Base-by-base conservation (phyloP, 2,797 vertebrate genomes). In the Mallotus villosus region DNA sequence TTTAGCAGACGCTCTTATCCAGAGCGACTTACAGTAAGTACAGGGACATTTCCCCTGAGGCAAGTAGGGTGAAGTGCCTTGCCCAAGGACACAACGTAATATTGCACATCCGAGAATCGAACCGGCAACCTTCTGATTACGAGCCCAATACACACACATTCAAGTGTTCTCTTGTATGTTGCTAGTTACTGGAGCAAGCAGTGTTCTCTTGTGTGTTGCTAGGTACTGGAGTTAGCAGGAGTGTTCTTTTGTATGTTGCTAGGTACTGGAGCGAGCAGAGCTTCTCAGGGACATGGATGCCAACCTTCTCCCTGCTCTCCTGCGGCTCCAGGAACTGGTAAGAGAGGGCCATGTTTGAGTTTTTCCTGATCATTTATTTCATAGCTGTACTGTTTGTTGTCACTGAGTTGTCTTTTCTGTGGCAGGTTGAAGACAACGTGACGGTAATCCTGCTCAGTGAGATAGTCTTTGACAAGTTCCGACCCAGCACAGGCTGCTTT, bases 261-360 rank as follows among this genome's bases (percentile, higher is more conserved):
- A 99, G 97, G 94, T 99, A n/a, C 88, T 99, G 82, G 98, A 99
- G 86, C 95, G 95, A 87, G 96, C 97, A 0, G 96, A 99, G 67
- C 91, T 95, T 67, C 89, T 99, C 73, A 93, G 97, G 86, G 95
- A 99, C 68, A 90, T 96, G 83, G 95, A 97, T 76, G 92, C 91
- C 74, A 97, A 97, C 77, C 84, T 99, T 77, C 93, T 99, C 68
- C 96, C 97, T 34, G 95, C 93, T 0, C 95, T 99, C 72, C 94
- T 98, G 77, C 95, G 96, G 60, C 92, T 99, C 72, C 97, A 99
- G 68, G 98, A 99, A 83, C 71, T 99, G 94, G 97, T 99, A 91
- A 94, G 95, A 87, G 63, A 76, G 55, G 34, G 0, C 58, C 58
- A 16, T n/a, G 51, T 25, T 53, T 29, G 58, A 24, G 73, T 74